Percentiles rank a stretch among this genome's conserved stretches.
Conservation (phyloP, 2,113 vertebrate genomes). For the Microcebus murinus region DNA sequence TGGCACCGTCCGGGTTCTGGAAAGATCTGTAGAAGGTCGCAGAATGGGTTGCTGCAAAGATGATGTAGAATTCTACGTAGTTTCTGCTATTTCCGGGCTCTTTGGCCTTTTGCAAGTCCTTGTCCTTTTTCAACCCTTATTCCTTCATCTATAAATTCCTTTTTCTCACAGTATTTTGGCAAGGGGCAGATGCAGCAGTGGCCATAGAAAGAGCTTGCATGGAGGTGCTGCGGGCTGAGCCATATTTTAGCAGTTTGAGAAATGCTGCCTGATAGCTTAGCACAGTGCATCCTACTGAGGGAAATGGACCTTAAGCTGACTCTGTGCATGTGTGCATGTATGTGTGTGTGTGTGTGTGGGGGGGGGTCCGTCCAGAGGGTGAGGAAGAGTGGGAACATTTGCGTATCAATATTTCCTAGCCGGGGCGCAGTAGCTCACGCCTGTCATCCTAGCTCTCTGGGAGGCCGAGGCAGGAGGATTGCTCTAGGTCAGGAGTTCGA, state of each 20-base stretch:
- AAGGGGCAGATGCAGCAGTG: background rate
- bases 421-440: too few species aligned
- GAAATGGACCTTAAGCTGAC: background rate
- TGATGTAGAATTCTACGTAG: background rate
- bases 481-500: too few species aligned
- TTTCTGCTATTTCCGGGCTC: background rate
- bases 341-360: background rate
- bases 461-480: too few species aligned
- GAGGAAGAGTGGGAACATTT: background rate
- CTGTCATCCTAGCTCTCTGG: too few species aligned
- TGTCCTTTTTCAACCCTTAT: background rate
- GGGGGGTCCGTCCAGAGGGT: background rate
- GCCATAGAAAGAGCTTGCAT: background rate
- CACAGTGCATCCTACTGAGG: background rate
- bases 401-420: background rate
- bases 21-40: background rate
- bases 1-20: background rate
- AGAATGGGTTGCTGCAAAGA: background rate
- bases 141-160: background rate
- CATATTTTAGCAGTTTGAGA: background rate
- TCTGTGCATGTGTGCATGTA: background rate
- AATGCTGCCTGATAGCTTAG: background rate
- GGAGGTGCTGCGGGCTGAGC: background rate
- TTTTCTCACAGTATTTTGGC: background rate
- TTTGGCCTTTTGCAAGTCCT: background rate